These are phyloP conservation scores for Prionailurus bengalensis DNA, from an alignment of 2,113 vertebrate species.

Conservation along the genomic window DNA sequence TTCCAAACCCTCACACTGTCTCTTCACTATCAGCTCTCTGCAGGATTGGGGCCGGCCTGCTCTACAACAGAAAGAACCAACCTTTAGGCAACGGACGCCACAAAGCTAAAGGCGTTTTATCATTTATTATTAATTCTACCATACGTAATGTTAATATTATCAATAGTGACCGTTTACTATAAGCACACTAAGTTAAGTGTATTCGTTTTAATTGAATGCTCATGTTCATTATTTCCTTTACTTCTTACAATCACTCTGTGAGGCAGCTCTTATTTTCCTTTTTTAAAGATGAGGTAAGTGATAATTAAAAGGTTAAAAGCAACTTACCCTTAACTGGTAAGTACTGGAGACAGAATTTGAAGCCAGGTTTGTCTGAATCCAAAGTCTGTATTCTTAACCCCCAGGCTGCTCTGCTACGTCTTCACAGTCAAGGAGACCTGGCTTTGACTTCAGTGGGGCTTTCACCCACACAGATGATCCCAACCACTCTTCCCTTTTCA, in stretches of 20 bases:
- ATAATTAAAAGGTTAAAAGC: conserved; percentile 10
- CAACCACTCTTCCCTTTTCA: background rate
- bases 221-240: background rate
- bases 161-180: background rate
- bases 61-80: background rate
- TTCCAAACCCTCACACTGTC: background rate
- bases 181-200: background rate
- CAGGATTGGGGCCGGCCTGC: background rate
- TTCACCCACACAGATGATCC: background rate
- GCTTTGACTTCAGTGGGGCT: conserved; percentile 16
- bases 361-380: background rate
- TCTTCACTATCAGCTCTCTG: background rate
- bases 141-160: background rate
- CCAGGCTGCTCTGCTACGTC: background rate
- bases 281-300: conserved; percentile 42
- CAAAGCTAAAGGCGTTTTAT: background rate
- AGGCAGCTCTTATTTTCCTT: conserved; percentile 27
- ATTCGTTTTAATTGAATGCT: conserved; percentile 23
- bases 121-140: background rate
- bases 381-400: background rate
- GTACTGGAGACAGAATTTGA: background rate
- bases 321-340: background rate
- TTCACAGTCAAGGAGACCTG: background rate
- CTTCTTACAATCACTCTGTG: background rate
- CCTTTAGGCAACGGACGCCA: background rate